A percentile compares a stretch with the other conserved stretches of the same genome.
Conservation (phyloP, 1,140 invertebrate species). For the Calephelis nemesis region DNA sequence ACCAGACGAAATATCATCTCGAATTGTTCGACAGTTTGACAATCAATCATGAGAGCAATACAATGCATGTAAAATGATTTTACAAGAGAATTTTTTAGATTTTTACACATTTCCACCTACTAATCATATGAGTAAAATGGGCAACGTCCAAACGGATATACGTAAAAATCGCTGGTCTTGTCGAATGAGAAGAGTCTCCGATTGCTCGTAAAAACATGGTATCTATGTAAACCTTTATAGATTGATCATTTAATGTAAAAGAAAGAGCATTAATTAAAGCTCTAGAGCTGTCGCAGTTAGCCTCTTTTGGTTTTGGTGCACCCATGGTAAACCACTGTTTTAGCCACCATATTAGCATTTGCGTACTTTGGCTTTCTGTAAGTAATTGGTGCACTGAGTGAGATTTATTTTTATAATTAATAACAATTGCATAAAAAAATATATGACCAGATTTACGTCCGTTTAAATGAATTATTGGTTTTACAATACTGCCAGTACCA, state of each 20-base stretch:
- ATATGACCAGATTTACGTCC: background rate
- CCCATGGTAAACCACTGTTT: too few species aligned
- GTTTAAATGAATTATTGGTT: background rate
- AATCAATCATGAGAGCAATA: background rate
- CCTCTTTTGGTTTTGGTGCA: background rate
- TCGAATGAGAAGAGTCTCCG: too few species aligned
- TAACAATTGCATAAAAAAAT: background rate
- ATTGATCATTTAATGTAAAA: background rate
- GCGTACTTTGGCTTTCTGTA: background rate
- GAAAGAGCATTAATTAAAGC: background rate
- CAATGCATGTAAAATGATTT: background rate
- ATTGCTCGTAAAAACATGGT: too few species aligned
- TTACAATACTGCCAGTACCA: constrained; percentile 6
- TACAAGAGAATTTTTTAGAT: background rate
- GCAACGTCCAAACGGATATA: background rate
- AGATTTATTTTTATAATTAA: background rate
- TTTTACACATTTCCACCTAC: background rate
- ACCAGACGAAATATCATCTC: background rate
- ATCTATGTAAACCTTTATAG: background rate
- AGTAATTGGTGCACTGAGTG: background rate
- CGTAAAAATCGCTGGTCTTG: background rate
- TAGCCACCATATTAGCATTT: too few species aligned
- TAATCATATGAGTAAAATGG: background rate
- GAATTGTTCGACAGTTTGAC: background rate
- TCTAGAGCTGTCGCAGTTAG: background rate